A percentile compares a stretch with the other conserved stretches of the same genome.
phyloP scores from a whole-genome alignment of 2,113 vertebrate species.

The Propithecus coquereli region DNA sequence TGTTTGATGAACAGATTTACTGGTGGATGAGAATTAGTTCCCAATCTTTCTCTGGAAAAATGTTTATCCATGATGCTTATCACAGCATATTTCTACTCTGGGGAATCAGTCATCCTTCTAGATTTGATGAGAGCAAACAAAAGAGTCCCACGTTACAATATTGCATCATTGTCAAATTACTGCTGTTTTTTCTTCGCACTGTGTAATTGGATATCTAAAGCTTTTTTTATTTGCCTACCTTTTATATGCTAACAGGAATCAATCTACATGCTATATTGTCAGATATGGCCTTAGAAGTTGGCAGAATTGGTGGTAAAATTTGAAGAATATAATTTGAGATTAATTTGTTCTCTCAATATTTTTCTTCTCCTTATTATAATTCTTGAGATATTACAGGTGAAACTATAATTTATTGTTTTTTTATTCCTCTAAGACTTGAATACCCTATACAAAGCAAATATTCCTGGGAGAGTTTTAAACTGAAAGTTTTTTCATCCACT shows the following conservation, averaged over 20 bases:
- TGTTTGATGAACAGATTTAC: constrained; percentile 18
- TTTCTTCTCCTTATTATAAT: not conserved
- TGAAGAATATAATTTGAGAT: not conserved
- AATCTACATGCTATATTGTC: not conserved
- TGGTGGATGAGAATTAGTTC: not conserved
- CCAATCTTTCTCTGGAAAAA: not conserved
- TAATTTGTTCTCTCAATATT: not conserved
- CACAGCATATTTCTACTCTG: not conserved
- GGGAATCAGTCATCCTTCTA: not conserved
- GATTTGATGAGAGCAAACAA: not conserved
- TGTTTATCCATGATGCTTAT: not conserved
- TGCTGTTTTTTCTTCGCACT: not conserved
- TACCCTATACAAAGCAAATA: not conserved
- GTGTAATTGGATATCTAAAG: not conserved
- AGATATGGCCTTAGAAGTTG: not conserved
- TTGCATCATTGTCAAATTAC: not conserved
- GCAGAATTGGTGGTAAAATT: not conserved
- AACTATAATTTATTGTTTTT: not conserved
- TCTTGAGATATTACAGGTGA: not conserved
- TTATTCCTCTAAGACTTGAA: not conserved
- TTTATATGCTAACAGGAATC: not conserved
- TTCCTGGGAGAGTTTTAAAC: not conserved
- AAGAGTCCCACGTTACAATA: not conserved
- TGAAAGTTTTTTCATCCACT: not conserved
- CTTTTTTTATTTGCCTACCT: not conserved